Evolutionary conservation across 2,113 vertebrate genomes (phyloP), one percentile per base, ranked within the genome.

Genomic region (Nanorana parkeri): DNA sequence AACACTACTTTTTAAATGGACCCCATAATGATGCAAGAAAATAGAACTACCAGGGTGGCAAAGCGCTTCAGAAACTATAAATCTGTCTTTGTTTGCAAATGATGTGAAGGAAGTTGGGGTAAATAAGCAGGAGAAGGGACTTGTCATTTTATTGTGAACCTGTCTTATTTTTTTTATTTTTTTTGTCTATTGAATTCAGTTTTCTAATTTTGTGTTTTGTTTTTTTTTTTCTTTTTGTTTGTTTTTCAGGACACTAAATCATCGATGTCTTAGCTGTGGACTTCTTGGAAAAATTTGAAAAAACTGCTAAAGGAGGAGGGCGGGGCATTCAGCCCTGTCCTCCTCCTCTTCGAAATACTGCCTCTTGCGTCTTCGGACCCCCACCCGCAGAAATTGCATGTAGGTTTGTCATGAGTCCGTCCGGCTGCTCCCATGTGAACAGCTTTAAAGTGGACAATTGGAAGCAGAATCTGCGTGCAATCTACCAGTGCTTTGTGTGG

Each of bases 401-500:
- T 90, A 84, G 92, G 88, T 88, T 92, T 91, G 90, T 94, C 91
- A 96, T 97, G 95, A 94, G 96, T 94, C 96, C 96, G 87, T 94
- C 95, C 84, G 96, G 96, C 88, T 98, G 97, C 90, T 95, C 96
- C 87, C 97, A 99, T 93, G 94, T 98, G 93, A 94, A 92, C 92
- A 90, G 94, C 90, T 98, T 96, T 92, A 98, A 98, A 92, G 97
- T 97, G 96, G 97, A 98, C 89, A 97, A 97, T 93, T 98, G 97
- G 97, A 97, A 96, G 92, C 97, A 97, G 94, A 98, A 97, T 92
- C 95, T 98, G 88, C 93, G 96, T 82, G 95, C 96, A 60, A 97
- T 98, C 85, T 98, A 98, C 92, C 97, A 97, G 91, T 97, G 96
- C 88, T 98, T 98, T 93, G 96, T 98, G 85, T 98, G 97, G 97